These are phyloP conservation scores for Leptopilina clavipes DNA, from an alignment of 1,140 invertebrate species.

Conservation along the genomic window DNA sequence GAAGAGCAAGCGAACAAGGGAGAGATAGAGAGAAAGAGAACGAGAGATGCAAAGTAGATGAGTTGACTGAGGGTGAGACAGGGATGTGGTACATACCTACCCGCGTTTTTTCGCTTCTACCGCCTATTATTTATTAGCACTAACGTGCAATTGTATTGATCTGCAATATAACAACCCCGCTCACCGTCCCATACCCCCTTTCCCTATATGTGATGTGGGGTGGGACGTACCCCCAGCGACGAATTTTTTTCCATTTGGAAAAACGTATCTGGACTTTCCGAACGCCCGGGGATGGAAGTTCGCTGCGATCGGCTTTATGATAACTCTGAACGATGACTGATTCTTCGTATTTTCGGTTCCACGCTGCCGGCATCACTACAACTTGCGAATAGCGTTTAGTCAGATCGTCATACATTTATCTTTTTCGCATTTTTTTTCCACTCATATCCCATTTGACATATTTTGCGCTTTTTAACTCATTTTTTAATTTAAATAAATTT, in stretches of 20 bases:
- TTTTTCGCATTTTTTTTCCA: not conserved
- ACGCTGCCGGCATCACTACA: not conserved
- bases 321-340: slow-evolving; percentile 70
- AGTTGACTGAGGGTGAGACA: slow-evolving; percentile 58
- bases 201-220: slow-evolving; percentile 11
- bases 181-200: slow-evolving; percentile 52
- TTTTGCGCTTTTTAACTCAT: too few relatives aligned
- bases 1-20: slow-evolving; percentile 37
- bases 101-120: slow-evolving; percentile 74
- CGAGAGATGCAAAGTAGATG: slow-evolving; percentile 58
- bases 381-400: slow-evolving; percentile 20
- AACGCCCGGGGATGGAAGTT: slow-evolving; percentile 68
- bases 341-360: slow-evolving; percentile 54
- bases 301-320: slow-evolving; percentile 68
- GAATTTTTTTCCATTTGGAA: slow-evolving; percentile 74
- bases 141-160: slow-evolving; percentile 77
- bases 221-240: slow-evolving; percentile 65
- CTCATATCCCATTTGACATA: too few relatives aligned
- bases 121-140: slow-evolving; percentile 76
- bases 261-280: slow-evolving; percentile 74
- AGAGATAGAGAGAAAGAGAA: slow-evolving; percentile 43
- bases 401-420: slow-evolving; percentile 16
- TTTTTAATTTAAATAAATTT: too few relatives aligned
- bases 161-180: slow-evolving; percentile 73
- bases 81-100: slow-evolving; percentile 65